Base-by-base conservation (phyloP, 2,113 vertebrate genomes). In the human region DNA sequence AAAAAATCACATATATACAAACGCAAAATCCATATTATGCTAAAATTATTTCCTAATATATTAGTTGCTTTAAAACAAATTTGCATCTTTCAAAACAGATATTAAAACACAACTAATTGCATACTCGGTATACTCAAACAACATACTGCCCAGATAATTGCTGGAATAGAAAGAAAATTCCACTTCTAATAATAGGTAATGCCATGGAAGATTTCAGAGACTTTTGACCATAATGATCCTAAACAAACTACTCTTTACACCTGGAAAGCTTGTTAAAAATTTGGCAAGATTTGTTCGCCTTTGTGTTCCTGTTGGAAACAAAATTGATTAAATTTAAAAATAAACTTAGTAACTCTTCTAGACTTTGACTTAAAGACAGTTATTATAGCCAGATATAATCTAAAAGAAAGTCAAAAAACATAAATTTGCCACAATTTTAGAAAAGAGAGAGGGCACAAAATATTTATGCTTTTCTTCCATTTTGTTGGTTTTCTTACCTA, bases 1-100 rank as follows among this genome's bases (percentile, higher is more conserved):
- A 82, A 59, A 93, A 35, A 59, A 40, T 84, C 45, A 64, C 32
- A 90, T 50, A 45, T 50, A 89, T 78, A 73, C 30, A 89, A 83
- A 72, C 18, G 80, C 66, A 82, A 85, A 89, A 52, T 78, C 20
- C 6, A 11, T 48, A 2, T 64, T 57, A 64, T 64, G n/a, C 52
- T 94, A 45, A 96, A 80, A 76, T 84, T 72, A 18, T 96, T 90
- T 75, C 45, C n/a, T 57, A 84, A 9, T 66, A 6, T 52, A 48
- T 57, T 57, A 40, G 27, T 78, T 45, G n/a, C 48, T 89, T 96
- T 96, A 64, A 92, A 95, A 86, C 38, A 76, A 89, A 45, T 86
- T 76, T 82, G 16, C 25, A 79, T 89, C 73, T 93, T 84, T 61
- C 30, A 7, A 81, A 89, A 79, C 30, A 92, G 43, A 13, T 25